A percentile compares a stretch with the other conserved stretches of the same genome.
Evolutionary conservation across 2,113 vertebrate genomes (phyloP).

Genomic region (Rostratula benghalensis): DNA sequence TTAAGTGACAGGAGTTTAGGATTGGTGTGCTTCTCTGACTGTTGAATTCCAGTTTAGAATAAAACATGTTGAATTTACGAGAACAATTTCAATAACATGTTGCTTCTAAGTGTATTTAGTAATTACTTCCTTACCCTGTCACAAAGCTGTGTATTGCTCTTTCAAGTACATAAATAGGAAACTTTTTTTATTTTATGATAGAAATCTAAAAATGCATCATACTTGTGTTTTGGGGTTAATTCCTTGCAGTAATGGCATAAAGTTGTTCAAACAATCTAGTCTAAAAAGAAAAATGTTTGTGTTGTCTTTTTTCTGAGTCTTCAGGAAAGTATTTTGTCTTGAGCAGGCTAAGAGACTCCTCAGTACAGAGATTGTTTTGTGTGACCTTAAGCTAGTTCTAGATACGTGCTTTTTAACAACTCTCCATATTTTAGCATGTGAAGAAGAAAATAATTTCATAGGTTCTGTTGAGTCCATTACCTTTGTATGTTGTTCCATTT

Average conservation of each 20-base stretch:
- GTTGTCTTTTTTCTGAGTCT: not conserved
- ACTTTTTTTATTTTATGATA: not conserved
- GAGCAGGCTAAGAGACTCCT: not conserved
- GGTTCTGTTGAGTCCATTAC: not conserved
- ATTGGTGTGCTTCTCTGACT: not conserved
- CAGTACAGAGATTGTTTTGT: not conserved
- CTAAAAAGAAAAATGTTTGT: not conserved
- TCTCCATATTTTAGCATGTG: not conserved
- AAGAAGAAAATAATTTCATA: not conserved
- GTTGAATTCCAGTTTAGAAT: not conserved
- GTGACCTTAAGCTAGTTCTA: not conserved
- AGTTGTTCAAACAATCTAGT: not conserved
- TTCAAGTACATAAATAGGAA: not conserved
- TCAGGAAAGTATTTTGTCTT: not conserved
- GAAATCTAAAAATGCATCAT: not conserved
- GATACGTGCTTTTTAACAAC: not conserved
- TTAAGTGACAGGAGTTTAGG: not conserved
- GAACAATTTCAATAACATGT: not conserved
- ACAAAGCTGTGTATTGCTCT: not conserved
- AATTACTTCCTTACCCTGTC: not conserved
- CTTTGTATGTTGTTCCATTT: not conserved
- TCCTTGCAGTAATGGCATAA: not conserved
- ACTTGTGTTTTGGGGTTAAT: not conserved
- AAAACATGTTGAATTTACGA: not conserved
- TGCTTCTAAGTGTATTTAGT: not conserved